These are phyloP conservation scores for Gila robusta DNA, from an alignment of 2,797 vertebrate genomes.

Conservation along the genomic window DNA sequence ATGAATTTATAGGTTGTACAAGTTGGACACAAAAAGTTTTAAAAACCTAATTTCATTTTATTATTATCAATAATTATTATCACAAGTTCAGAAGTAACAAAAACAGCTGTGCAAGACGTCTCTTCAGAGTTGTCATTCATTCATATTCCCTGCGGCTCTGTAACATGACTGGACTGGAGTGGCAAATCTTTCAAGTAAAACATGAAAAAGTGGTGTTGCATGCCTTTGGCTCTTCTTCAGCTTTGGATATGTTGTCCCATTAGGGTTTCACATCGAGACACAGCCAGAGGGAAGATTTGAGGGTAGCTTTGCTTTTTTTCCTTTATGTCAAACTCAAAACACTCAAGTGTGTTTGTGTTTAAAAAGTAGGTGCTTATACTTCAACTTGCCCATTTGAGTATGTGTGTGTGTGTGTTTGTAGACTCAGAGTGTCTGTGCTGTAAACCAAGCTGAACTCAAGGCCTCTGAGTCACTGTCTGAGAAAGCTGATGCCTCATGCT, in stretches of 20 bases:
- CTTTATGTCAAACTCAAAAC: neutral
- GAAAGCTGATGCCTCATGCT: conserved; percentile 21
- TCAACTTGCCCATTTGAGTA: conserved; percentile 4
- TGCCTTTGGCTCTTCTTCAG: conserved; percentile 3
- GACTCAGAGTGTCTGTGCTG: neutral
- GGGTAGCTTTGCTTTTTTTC: neutral
- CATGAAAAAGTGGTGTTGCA: conserved; percentile 19
- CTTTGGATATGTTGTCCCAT: conserved; percentile 26
- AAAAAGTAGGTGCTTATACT: conserved; percentile 15
- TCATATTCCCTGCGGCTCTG: conserved; percentile 5
- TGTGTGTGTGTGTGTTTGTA: neutral
- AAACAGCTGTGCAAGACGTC: neutral
- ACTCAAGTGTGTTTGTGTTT: conserved; percentile 29
- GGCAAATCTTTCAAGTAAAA: conserved; percentile 16
- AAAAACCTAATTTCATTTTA: neutral
- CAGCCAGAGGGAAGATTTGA: conserved; percentile 28
- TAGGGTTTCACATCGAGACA: conserved; percentile 26
- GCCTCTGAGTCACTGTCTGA: conserved; percentile 25
- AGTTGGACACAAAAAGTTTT: neutral
- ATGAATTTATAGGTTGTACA: neutral
- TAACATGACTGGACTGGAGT: conserved; percentile 55
- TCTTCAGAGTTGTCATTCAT: conserved; percentile 20
- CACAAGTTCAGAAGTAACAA: neutral
- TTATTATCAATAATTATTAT: neutral
- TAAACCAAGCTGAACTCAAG: conserved; percentile 12